Evolutionary conservation across 1,140 invertebrate genomes (phyloP).

Genomic region (Bombus soroeensis): DNA sequence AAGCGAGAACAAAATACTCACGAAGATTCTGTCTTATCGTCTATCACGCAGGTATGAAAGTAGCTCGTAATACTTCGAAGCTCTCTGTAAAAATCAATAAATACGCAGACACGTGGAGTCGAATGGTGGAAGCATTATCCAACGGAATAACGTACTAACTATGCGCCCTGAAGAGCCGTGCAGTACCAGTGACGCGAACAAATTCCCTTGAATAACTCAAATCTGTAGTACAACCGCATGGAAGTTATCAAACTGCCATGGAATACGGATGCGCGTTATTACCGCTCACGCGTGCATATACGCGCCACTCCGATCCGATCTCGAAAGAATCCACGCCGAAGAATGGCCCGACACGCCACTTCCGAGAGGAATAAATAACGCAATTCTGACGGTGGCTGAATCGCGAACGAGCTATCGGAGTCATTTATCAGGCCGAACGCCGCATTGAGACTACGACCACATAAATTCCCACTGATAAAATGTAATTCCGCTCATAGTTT

Average conservation of each 20-base stretch:
- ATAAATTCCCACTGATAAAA: not conserved
- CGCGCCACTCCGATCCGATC: conserved; percentile 26
- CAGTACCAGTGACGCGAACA: conserved; percentile 31
- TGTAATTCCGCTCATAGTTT: no score
- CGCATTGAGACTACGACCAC: not conserved
- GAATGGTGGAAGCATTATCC: not conserved
- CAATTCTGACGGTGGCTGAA: conserved; percentile 20
- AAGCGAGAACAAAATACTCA: not conserved
- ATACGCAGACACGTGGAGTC: not conserved
- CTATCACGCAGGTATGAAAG: no score
- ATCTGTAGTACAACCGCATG: conserved; percentile 19
- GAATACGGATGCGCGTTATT: conserved; percentile 37
- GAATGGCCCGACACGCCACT: conserved; percentile 8
- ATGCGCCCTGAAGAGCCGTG: not conserved
- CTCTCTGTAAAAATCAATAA: not conserved
- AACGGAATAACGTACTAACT: not conserved
- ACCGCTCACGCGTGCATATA: not conserved
- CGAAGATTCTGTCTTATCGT: not conserved
- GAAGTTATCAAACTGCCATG: conserved; percentile 39
- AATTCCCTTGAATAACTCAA: conserved; percentile 34
- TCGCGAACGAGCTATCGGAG: conserved; percentile 9
- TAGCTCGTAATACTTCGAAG: no score
- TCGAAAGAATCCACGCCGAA: conserved; percentile 16
- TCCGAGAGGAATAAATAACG: conserved; percentile 38
- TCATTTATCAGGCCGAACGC: conserved; percentile 9